phyloP scores from a whole-genome alignment of 2,888 invertebrate species.

The Cheilosia soror region DNA sequence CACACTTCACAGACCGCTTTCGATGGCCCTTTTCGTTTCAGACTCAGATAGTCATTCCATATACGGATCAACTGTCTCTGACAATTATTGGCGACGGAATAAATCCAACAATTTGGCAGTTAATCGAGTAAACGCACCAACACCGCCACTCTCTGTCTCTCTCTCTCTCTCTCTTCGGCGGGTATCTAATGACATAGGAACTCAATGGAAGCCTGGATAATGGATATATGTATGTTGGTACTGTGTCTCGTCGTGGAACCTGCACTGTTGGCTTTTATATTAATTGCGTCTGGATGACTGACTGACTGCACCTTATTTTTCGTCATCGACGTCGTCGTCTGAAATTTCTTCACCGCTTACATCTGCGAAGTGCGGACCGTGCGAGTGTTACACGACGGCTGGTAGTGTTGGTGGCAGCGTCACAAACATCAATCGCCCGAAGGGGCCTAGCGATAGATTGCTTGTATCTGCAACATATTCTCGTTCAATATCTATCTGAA shows the following conservation, averaged over 20 bases:
- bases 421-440: slow-evolving; percentile 73
- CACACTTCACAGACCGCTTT: slow-evolving; percentile 33
- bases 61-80: slow-evolving; percentile 56
- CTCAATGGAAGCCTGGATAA: slow-evolving; percentile 52
- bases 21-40: slow-evolving; percentile 27
- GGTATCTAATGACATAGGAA: slow-evolving; percentile 51
- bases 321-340: slow-evolving; percentile 51
- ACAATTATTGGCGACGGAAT: slow-evolving; percentile 70
- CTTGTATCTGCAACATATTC: slow-evolving; percentile 65
- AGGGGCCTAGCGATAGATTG: slow-evolving; percentile 53
- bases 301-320: slow-evolving; percentile 76
- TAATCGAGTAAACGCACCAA: slow-evolving; percentile 61
- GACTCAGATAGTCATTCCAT: slow-evolving; percentile 43
- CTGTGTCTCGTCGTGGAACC: slow-evolving; percentile 63
- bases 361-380: slow-evolving; percentile 24
- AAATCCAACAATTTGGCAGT: slow-evolving; percentile 69
- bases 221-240: not conserved
- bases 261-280: slow-evolving; percentile 70
- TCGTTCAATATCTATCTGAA: slow-evolving; percentile 69
- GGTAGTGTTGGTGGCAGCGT: slow-evolving; percentile 62
- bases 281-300: slow-evolving; percentile 76
- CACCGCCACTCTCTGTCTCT: slow-evolving; percentile 19
- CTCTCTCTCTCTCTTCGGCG: not conserved
- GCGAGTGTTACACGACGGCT: slow-evolving; percentile 11
- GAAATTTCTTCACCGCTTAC: slow-evolving; percentile 44